Evolutionary conservation across 2,888 invertebrate species (phyloP), one percentile per base, ranked within the genome.

Genomic region (Agapostemon virescens): DNA sequence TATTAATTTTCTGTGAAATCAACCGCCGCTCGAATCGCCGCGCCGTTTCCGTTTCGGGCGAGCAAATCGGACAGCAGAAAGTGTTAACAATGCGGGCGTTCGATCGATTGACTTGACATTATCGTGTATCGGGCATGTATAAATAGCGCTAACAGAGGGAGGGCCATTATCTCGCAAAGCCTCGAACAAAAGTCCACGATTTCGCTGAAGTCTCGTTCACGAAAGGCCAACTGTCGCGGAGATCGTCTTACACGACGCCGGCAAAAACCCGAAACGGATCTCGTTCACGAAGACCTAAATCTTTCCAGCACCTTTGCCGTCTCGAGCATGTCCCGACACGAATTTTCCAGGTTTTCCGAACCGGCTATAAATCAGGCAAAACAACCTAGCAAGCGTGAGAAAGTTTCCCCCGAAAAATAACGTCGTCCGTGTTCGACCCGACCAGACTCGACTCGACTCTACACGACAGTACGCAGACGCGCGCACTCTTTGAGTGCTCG

Each of bases 31-130:
- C 20, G 58, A 33, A 30, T 61, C 58, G 20, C 17, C 17, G 30
- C 58, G 20, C 17, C 17, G 30, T 61, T 17, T 33, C 58, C 58
- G 33, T 61, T 61, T 33, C 58, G 9, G 20, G 30, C 58, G 30
- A 33, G 30, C 58, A 13, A 20, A 63, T 36, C 63, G 63, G 36
- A 36, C 33, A 63, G 63, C 63, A 36, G 36, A 36, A 63, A 36
- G n/a, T n/a, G 63, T 36, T 63, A 63, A 63, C 63, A 63, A 52
- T 13, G 68, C 36, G 33, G 17, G 40, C 74, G 45, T 79, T 82
- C 76, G 74, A 85, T 86, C 82, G 84, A 85, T 87, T 77, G 70
- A 79, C 67, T 79, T 69, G 70, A 78, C 85, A 81, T 83, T 87
- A 87, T 87, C 87, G 74, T 70, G 40, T 42, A 66, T 26, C 5